Evolutionary conservation across 2,113 vertebrate species (phyloP), one percentile per base, ranked within the genome.

Genomic region (Gopherus evgoodei): DNA sequence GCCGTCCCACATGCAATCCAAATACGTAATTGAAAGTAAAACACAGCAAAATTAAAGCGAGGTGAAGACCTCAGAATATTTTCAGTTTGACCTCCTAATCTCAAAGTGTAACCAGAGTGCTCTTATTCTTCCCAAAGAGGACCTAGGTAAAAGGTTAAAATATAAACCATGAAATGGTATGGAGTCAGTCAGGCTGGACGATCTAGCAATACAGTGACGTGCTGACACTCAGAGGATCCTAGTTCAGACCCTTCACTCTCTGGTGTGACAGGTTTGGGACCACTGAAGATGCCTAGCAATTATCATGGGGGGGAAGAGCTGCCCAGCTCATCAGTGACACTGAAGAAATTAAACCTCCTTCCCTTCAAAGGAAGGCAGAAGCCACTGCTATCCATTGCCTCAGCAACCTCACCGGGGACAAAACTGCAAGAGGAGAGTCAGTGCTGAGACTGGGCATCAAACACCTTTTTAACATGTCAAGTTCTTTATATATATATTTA

Each of bases 1-100:
- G 84, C 80, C 38, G 88, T 69, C 87, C 92, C 88, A 94, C 96
- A 87, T 69, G 50, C 22, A 87, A 38, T 96, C 79, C n/a, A 87
- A 93, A 90, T 83, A 29, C 81, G 90, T 22, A 72, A 72, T 11
- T 72, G n/a, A 38, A 72, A 72, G 65, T n/a, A 38, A 72, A 72
- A 72, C 35, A 59, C 92, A 57, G 78, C 89, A 81, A 53, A 90
- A 95, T 44, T 92, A 89, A 90, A 96, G 94, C 5, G 84, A 57
- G 83, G 88, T 54, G 91, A 91, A 91, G 79, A 86, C 31, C 81
- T 89, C 87, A 49, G 81, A 91, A 38, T 10, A 9, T 93, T 93
- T 93, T 84, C 81, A 95, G 87, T 79, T 91, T 59, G 42, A 79
- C 69, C 87, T 88, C 54, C 93, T 95, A 80, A 75, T 42, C 75